Evolutionary conservation across 2,888 invertebrate species (phyloP), one percentile per base, ranked within the genome.

Genomic region (Eurois occulta): DNA sequence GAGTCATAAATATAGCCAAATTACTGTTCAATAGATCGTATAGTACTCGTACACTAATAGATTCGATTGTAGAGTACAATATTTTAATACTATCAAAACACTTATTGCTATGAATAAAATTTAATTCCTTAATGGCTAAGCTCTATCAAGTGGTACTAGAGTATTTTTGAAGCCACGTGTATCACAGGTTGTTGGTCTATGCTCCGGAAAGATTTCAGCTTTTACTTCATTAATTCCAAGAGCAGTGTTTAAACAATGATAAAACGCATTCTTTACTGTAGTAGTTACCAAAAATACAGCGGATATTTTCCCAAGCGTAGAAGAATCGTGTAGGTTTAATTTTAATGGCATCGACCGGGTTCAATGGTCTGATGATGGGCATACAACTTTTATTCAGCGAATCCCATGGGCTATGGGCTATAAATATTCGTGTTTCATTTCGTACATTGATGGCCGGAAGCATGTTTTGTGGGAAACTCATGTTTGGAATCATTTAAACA

Each of bases 301-400:
- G 78, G 41, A 70, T 67, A 52, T 74, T 78, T 82, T 77, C 66
- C 55, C 76, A 75, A 78, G 76, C 78, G 55, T 28, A 35, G 71
- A 62, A 58, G 48, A 71, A 77, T 32, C 60, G 77, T 67, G 86
- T 79, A 77, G 65, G 78, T 75, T 84, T 84, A 77, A 79, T 81
- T 84, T 69, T 69, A 73, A 83, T 86, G 77, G 78, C 86, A 75
- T 76, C 83, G 80, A 70, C 75, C 74, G 86, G 78, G 89, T 86
- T 90, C 89, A 89, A 81, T 68, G 89, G 65, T 82, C 90, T 75
- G 79, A 78, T 88, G 86, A 90, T 87, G 83, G 79, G 75, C 74
- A 81, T 78, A 75, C 83, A 88, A 85, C 70, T 87, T 87, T 87
- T 88, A 90, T 88, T 85, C 80, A 88, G 89, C 87, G 79, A 90